A percentile compares a stretch with the other conserved stretches of the same genome.
Evolutionary conservation across 2,888 invertebrate genomes (phyloP).

Genomic region (Polymixis lichenea): DNA sequence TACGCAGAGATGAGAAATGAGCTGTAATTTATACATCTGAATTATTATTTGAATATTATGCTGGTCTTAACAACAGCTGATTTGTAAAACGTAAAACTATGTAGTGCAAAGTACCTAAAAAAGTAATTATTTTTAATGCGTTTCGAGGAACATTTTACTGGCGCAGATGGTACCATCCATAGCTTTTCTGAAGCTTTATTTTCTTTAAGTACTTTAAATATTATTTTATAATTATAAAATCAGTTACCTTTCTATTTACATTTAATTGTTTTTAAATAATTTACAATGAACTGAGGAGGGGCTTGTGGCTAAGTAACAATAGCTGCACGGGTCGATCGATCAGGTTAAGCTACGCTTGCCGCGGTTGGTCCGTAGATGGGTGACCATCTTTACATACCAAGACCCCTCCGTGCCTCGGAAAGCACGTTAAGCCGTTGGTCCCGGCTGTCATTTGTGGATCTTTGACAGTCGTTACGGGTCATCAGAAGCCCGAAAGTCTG

Average conservation of each 20-base stretch:
- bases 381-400: too few species aligned
- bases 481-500: too few species aligned
- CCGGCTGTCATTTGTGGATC: too few species aligned
- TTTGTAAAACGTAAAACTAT: constrained; percentile 3
- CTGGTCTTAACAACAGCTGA: background rate
- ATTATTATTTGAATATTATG: background rate
- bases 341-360: too few species aligned
- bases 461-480: too few species aligned
- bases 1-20: too few species aligned
- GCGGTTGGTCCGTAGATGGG: too few species aligned
- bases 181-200: background rate
- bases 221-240: background rate
- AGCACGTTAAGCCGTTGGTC: too few species aligned
- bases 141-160: constrained; percentile 7
- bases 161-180: background rate
- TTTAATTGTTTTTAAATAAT: background rate
- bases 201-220: background rate
- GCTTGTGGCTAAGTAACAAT: too few species aligned
- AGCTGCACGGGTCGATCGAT: too few species aligned
- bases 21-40: background rate
- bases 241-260: background rate
- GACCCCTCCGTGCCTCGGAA: too few species aligned
- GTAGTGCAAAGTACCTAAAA: constrained; percentile 5
- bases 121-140: constrained; percentile 19
- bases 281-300: background rate